Percentiles rank a stretch among this genome's conserved stretches.
phyloP scores from a whole-genome alignment of 2,113 vertebrate species.

The Piprites chloris region DNA sequence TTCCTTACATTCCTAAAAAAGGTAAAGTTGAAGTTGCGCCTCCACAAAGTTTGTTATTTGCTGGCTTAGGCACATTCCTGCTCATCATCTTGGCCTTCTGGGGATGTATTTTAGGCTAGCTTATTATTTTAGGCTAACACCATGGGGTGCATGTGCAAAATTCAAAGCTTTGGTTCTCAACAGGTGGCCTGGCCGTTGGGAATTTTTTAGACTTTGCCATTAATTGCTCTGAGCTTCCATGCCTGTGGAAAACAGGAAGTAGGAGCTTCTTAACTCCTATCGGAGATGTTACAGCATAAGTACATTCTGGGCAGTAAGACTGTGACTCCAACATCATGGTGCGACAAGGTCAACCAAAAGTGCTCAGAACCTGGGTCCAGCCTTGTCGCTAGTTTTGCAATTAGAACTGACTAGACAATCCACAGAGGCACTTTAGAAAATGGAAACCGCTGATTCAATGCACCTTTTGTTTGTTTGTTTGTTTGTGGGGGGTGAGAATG shows the following conservation, averaged over 20 bases:
- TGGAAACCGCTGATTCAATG: accelerated
- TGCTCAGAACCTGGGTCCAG: neutral
- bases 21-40: neutral
- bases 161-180: neutral
- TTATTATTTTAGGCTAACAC: neutral
- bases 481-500: accelerated
- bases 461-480: neutral
- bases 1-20: neutral
- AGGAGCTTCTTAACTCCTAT: neutral
- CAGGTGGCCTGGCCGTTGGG: neutral
- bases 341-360: neutral
- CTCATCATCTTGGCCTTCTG: neutral
- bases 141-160: neutral
- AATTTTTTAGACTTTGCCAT: neutral
- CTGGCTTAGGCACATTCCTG: neutral
- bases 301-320: neutral
- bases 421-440: neutral
- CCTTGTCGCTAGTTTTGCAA: neutral
- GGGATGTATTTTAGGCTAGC: neutral
- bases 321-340: accelerated
- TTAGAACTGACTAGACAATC: neutral
- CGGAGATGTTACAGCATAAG: neutral
- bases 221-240: neutral
- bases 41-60: neutral
- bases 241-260: accelerated